phyloP scores from a whole-genome alignment of 2,113 vertebrate species.

The Elanoides forficatus region DNA sequence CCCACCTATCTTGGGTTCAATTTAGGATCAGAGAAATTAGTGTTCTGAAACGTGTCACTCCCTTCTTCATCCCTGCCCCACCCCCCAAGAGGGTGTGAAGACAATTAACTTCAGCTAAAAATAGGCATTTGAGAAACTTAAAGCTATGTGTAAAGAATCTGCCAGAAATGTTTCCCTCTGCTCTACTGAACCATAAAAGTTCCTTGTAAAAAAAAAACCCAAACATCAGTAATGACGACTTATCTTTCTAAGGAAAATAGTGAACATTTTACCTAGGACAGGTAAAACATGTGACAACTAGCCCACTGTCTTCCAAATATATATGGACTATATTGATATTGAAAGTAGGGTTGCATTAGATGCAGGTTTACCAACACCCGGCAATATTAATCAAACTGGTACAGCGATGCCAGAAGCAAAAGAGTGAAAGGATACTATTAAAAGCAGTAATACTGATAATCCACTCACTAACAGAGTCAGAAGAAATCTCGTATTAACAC shows the following conservation, averaged over 20 bases:
- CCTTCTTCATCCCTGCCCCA: accelerated
- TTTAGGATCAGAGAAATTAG: not conserved
- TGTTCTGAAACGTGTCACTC: not conserved
- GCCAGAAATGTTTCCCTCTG: not conserved
- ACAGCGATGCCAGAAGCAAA: not conserved
- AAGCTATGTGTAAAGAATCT: not conserved
- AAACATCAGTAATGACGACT: not conserved
- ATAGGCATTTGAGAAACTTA: not conserved
- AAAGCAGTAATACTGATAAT: not conserved
- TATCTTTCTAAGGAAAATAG: not conserved
- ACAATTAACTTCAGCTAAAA: not conserved
- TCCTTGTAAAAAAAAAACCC: not conserved
- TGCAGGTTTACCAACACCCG: not conserved
- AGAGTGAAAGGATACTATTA: not conserved
- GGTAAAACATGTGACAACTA: not conserved
- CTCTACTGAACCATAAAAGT: not conserved
- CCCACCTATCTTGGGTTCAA: not conserved
- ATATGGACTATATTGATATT: not conserved
- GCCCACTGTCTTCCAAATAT: not conserved
- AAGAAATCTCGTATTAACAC: not conserved
- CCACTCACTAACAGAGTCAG: not conserved
- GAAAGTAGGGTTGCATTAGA: not conserved
- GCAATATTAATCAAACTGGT: not conserved
- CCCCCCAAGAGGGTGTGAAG: not conserved
- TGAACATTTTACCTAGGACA: not conserved